These are phyloP conservation scores for Mesoclemmys tuberculata DNA, from an alignment of 2,113 vertebrate genomes.

Conservation along the genomic window DNA sequence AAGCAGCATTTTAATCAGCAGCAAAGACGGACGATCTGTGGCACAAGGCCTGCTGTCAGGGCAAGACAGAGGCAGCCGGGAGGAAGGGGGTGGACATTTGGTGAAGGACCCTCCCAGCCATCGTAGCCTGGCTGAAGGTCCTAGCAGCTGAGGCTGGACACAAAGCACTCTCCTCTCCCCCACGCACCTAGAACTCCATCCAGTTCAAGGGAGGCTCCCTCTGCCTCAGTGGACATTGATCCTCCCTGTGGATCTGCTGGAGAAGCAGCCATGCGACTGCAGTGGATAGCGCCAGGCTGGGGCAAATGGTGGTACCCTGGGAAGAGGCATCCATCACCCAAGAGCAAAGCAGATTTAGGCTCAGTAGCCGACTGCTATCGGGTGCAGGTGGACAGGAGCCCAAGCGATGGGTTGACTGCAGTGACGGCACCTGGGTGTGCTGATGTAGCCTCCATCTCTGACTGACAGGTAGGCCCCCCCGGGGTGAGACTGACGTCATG, in stretches of 20 bases:
- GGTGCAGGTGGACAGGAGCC: too few relatives aligned
- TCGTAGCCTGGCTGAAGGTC: not conserved
- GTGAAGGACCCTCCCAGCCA: not conserved
- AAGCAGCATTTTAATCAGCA: not conserved
- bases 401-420: too few relatives aligned
- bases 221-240: not conserved
- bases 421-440: too few relatives aligned
- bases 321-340: not conserved
- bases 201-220: not conserved
- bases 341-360: not conserved
- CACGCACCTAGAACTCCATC: not conserved
- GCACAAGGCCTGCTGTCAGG: not conserved
- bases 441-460: too few relatives aligned
- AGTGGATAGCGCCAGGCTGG: too few relatives aligned
- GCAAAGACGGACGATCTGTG: not conserved
- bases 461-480: too few relatives aligned
- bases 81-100: not conserved
- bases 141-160: not conserved
- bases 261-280: not conserved
- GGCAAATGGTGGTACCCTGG: not conserved
- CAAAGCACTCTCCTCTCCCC: not conserved
- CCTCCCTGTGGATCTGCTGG: not conserved
- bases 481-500: too few relatives aligned
- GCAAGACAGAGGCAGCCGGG: not conserved
- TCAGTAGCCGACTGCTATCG: not conserved